Conservation (phyloP, 2,113 vertebrate genomes). For the Sula dactylatra region DNA sequence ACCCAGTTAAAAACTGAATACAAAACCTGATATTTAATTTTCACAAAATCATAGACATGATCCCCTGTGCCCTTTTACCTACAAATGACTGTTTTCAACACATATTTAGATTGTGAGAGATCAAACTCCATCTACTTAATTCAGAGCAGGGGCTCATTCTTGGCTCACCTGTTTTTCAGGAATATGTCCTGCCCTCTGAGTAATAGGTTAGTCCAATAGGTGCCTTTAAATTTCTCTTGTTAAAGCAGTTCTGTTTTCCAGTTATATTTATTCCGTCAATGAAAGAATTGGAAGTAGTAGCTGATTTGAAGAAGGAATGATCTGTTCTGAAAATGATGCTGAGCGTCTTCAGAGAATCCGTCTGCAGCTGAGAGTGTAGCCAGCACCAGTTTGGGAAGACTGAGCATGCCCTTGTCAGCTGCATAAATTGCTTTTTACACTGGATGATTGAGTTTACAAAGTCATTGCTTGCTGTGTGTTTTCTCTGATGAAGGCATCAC, state of each 20-base stretch:
- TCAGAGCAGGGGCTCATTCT: neutral
- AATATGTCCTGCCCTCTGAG: neutral
- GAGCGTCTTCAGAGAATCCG: neutral
- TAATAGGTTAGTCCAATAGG: neutral
- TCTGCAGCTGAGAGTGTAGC: neutral
- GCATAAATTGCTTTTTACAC: constrained; percentile 44
- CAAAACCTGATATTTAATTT: neutral
- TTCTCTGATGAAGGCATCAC: constrained; percentile 51
- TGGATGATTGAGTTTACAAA: constrained; percentile 33
- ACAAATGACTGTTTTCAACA: neutral
- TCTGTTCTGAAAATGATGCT: neutral
- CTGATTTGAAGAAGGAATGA: neutral
- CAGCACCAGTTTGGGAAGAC: constrained; percentile 14
- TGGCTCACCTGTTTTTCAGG: neutral
- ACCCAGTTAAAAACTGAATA: neutral
- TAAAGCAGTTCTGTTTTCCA: neutral
- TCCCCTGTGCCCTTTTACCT: neutral
- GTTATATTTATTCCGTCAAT: neutral
- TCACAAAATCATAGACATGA: neutral
- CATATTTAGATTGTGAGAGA: neutral
- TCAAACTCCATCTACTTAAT: neutral
- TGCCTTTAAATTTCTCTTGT: neutral
- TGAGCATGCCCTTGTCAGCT: constrained; percentile 42
- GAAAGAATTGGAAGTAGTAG: neutral
- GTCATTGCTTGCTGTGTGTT: constrained; percentile 18